Conservation (phyloP, 2,113 vertebrate genomes). For the Rissa tridactyla region DNA sequence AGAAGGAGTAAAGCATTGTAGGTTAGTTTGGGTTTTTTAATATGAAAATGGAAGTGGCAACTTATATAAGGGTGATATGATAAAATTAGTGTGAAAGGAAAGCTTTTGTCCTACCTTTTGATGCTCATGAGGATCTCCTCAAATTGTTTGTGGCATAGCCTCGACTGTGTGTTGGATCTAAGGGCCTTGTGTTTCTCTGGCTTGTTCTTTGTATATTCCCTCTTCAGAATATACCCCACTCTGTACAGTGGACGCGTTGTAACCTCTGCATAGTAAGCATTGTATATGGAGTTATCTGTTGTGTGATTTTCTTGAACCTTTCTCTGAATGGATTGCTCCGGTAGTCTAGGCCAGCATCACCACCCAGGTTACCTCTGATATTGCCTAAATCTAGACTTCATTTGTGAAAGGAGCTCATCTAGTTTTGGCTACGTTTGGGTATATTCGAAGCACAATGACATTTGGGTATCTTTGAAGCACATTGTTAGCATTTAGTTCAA, state of each 20-base stretch:
- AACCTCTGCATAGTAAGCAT: background rate
- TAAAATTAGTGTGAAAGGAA: background rate
- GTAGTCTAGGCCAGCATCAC: background rate
- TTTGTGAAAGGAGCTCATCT: background rate
- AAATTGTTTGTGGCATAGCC: background rate
- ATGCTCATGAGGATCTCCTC: background rate
- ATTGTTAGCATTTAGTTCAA: background rate
- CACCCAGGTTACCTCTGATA: background rate
- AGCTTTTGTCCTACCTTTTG: background rate
- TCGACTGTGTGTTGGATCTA: background rate
- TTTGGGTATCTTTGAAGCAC: background rate
- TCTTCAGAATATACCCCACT: background rate
- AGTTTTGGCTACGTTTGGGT: background rate
- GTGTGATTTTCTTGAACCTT: background rate
- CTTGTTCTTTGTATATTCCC: background rate
- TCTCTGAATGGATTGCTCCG: background rate
- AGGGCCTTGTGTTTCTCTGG: fast-evolving
- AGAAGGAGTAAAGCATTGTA: background rate
- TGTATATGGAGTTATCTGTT: fast-evolving
- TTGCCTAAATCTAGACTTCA: background rate
- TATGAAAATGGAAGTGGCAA: background rate
- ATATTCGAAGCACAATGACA: background rate
- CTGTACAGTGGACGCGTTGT: too few relatives aligned
- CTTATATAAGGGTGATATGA: background rate
- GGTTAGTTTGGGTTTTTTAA: background rate